Percentiles rank a stretch among this genome's conserved stretches.
Conservation (phyloP, 2,888 invertebrate genomes). For the Tuberolachnus salignus region DNA sequence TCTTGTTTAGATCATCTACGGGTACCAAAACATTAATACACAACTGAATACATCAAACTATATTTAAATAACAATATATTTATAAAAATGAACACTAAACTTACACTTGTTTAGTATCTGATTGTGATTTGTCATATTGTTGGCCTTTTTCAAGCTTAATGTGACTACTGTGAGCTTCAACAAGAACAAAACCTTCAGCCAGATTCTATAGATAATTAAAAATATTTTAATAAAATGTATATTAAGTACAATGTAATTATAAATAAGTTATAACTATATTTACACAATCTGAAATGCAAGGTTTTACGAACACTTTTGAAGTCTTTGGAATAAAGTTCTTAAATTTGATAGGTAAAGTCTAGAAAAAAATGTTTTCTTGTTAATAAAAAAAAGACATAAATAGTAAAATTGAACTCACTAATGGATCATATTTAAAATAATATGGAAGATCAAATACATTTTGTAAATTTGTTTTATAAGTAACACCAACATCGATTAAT, state of each 20-base stretch:
- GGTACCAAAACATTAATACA: no score
- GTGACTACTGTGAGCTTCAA: constrained; percentile 15
- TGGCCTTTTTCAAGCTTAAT: no score
- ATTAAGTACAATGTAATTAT: background rate
- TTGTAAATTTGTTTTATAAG: constrained; percentile 28
- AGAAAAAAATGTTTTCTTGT: no score
- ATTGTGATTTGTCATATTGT: background rate
- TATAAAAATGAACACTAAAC: background rate
- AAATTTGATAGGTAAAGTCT: constrained; percentile 34
- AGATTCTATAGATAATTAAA: constrained; percentile 17
- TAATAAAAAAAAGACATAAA: no score
- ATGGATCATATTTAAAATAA: constrained; percentile 37
- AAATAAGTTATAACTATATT: background rate
- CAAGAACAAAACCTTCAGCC: constrained; percentile 29
- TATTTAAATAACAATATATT: no score
- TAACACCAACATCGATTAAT: constrained; percentile 29
- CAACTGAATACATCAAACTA: no score
- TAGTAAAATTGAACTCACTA: constrained; percentile 8
- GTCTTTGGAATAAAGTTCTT: constrained; percentile 17
- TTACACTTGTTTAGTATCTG: constrained; percentile 7
- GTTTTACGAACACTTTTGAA: background rate
- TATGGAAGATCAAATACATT: constrained; percentile 17
- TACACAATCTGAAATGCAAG: constrained; percentile 31
- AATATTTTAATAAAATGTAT: background rate
- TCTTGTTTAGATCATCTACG: no score